Conservation (phyloP, 2,797 vertebrate species). For the Tragelaphus oryx region DNA sequence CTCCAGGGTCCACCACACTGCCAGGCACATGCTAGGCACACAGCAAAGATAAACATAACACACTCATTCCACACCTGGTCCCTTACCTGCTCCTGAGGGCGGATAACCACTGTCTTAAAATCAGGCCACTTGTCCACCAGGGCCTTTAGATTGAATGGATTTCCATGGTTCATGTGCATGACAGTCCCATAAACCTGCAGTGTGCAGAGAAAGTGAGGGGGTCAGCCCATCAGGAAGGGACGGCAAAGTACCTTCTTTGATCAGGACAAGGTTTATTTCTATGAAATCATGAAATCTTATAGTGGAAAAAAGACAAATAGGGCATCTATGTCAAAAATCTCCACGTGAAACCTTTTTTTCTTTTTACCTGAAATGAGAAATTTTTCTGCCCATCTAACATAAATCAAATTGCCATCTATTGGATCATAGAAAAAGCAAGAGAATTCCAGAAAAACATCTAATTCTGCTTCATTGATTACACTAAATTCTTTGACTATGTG, state of each 20-base stretch:
- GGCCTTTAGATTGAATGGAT: slow-evolving; percentile 62
- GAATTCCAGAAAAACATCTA: no score
- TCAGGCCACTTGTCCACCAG: slow-evolving; percentile 69
- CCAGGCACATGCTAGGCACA: no score
- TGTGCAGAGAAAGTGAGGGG: not conserved
- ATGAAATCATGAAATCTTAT: not conserved
- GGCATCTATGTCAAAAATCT: not conserved
- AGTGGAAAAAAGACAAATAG: not conserved
- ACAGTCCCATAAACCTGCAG: slow-evolving; percentile 58
- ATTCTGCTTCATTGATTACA: no score
- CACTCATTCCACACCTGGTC: not conserved
- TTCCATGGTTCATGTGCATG: slow-evolving; percentile 57
- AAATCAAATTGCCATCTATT: not conserved
- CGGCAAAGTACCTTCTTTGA: not conserved
- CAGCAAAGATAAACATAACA: not conserved
- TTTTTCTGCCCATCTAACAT: not conserved
- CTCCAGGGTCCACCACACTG: not conserved
- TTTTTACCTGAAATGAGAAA: not conserved
- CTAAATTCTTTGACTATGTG: no score
- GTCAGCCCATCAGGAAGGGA: not conserved
- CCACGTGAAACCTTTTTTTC: not conserved
- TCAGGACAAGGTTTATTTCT: not conserved
- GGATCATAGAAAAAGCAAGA: no score
- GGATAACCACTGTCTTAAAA: slow-evolving; percentile 62
- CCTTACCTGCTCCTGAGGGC: slow-evolving; percentile 58